Evolutionary conservation across 2,113 vertebrate species (phyloP), one percentile per base, ranked within the genome.

Genomic region (Coptodon bakossiorum): DNA sequence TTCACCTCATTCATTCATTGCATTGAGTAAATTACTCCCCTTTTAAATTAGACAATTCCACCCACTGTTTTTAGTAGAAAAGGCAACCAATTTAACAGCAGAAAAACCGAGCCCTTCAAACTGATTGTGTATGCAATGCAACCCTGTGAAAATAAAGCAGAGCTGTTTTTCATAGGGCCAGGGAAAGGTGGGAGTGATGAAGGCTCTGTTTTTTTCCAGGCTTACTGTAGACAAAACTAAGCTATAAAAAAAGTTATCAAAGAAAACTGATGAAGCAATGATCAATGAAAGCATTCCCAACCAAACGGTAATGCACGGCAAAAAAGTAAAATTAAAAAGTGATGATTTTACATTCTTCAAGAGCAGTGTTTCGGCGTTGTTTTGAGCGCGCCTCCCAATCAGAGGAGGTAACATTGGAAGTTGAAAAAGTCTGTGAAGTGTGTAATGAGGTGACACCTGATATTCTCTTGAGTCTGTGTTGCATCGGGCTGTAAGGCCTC

Each of bases 381-480:
- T 85, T 83, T 84, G 36, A 66, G 56, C 59, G 57, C 50, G 53
- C 29, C 14, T 92, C 59, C 76, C 91, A 89, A 93, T 95, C 87
- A 93, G 88, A 38, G 31, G 40, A 48, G 88, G 89, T 82, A 92
- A 94, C 86, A 90, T 9, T 92, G 90, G 90, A 93, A 90, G 90
- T 88, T 92, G 76, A 88, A 91, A 92, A 95, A 93, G 88, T 93
- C 91, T 93, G 71, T 95, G 94, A 92, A 93, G 94, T 94, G 94
- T 94, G 92, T 94, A 94, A 95, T 96, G 91, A 95, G 93, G 91
- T 94, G 94, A 94, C 93, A 94, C 89, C 88, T 90, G 95, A 96
- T 95, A 95, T 89, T 92, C 93, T 93, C 89, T 66, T 63, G 90
- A 90, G 91, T 83, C 87, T 91, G 86, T 90, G 90, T 91, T 91